A percentile compares a stretch with the other conserved stretches of the same genome.
Conservation (phyloP, 2,113 vertebrate species). For the Nematolebias whitei region DNA sequence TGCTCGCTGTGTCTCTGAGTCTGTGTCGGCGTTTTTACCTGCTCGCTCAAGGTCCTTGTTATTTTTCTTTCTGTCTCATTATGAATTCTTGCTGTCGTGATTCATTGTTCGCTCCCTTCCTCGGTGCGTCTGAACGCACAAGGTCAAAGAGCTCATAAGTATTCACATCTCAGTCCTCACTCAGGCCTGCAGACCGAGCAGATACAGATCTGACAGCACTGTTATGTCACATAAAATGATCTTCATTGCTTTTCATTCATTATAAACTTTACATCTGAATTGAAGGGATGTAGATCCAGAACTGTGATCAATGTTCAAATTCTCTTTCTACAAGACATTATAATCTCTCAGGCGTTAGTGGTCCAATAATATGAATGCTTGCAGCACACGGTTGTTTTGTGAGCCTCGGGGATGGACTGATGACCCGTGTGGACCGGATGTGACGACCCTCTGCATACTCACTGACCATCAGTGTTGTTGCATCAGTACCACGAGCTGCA, state of each 20-base stretch:
- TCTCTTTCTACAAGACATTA: too few relatives aligned
- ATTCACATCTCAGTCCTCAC: constrained; percentile 21
- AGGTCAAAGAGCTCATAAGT: constrained; percentile 48
- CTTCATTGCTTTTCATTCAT: not conserved
- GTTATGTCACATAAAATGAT: not conserved
- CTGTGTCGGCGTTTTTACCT: constrained; percentile 12
- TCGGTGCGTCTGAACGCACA: constrained; percentile 14
- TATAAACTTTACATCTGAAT: not conserved
- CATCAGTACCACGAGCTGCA: too few relatives aligned
- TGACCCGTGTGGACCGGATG: too few relatives aligned
- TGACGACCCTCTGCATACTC: too few relatives aligned
- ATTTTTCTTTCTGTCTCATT: constrained; percentile 26
- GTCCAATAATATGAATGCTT: too few relatives aligned
- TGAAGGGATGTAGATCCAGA: not conserved
- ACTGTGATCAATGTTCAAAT: not conserved
- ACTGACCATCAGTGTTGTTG: too few relatives aligned
- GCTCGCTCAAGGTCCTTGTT: constrained; percentile 11
- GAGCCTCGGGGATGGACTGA: too few relatives aligned
- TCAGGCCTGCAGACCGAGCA: constrained; percentile 7
- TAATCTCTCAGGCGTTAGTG: too few relatives aligned
- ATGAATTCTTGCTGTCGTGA: constrained; percentile 28
- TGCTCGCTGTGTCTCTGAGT: constrained; percentile 20
- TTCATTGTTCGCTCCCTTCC: constrained; percentile 23
- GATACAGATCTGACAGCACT: not conserved
- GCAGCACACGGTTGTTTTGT: too few relatives aligned